Evolutionary conservation across 2,888 invertebrate genomes (phyloP), one percentile per base, ranked within the genome.

Genomic region (Meandrusa payeni): DNA sequence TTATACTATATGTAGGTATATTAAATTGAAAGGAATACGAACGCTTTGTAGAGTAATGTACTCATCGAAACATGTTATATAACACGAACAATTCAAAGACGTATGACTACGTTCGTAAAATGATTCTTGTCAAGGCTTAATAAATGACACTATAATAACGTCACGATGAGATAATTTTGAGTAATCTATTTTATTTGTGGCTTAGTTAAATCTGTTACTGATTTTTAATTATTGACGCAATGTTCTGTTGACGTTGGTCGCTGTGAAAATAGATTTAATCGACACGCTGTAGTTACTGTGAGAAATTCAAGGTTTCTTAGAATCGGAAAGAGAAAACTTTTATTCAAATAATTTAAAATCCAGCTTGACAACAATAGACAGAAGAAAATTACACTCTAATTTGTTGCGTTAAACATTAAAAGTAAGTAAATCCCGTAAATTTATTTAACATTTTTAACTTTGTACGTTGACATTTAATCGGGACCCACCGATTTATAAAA

Each of bases 261-360:
- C 51, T 59, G 59, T 71, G 60, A 68, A 75, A 76, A 75, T 72
- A 74, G 71, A 69, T 59, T 60, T 55, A 53, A 61, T 43, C 27
- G 45, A 46, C 26, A 41, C 31, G 17, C 31, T 31, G 23, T 22
- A 31, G 23, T 31, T 24, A 15, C 31, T 17, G 23, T n/a, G 11
- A 11, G 20, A 15, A 37, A 23, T 17, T 24, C 39, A 40, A 40
- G 39, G 39, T 31, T 31, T 7, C 11, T 15, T 7, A n/a, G 5
- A 28, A 31, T n/a, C 17, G 7, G 15, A n/a, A n/a, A n/a, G n/a
- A n/a, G n/a, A n/a, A n/a, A n/a, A n/a, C n/a, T n/a, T n/a, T n/a
- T n/a, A n/a, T 28, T 13, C 6, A 7, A 12, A 15, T 28, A 6
- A 13, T 15, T 15, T 15, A 15, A 15, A 15, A 15, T 15, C n/a